phyloP scores from a whole-genome alignment of 2,888 invertebrate genomes.

The Calliphora vomitoria region DNA sequence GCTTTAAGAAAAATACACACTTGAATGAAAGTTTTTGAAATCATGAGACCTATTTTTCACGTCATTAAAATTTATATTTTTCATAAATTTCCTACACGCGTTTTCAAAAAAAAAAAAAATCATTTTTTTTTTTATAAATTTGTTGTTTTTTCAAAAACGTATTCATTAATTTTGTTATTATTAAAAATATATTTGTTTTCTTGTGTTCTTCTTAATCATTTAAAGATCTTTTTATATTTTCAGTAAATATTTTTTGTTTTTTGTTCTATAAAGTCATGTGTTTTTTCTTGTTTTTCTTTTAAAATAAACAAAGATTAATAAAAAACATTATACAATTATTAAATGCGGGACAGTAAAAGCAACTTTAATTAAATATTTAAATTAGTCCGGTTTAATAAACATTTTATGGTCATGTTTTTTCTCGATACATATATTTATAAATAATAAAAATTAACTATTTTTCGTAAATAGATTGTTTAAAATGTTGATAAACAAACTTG shows the following conservation, averaged over 20 bases:
- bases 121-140: background rate
- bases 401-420: background rate
- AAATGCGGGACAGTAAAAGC: background rate
- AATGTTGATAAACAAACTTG: too few species aligned
- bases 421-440: background rate
- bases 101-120: background rate
- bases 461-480: background rate
- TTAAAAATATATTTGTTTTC: background rate
- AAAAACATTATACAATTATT: background rate
- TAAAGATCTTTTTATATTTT: background rate
- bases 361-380: constrained; percentile 42
- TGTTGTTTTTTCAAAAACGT: background rate
- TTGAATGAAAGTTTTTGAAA: background rate
- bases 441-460: background rate
- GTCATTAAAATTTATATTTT: constrained; percentile 1
- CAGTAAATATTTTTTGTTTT: constrained; percentile 23
- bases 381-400: constrained; percentile 33
- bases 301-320: constrained; percentile 6
- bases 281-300: constrained; percentile 2
- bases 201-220: background rate
- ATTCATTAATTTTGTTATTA: background rate
- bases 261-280: background rate
- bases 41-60: background rate
- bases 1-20: background rate
- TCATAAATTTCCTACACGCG: constrained; percentile 2